Evolutionary conservation across 1,140 invertebrate genomes (phyloP).

Genomic region (Bombus affinis): DNA sequence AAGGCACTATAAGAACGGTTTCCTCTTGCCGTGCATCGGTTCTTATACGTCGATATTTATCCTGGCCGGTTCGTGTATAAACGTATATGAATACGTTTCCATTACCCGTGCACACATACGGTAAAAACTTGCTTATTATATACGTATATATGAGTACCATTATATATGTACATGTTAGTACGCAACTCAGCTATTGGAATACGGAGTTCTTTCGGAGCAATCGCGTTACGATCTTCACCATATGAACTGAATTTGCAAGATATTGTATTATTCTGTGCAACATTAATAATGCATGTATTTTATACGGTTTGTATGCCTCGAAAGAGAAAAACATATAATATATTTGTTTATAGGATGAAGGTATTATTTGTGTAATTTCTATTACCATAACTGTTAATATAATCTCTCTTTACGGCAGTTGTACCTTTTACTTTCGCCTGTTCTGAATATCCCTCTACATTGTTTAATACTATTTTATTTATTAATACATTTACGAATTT

Average conservation of each 20-base stretch:
- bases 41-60: slow-evolving; percentile 22
- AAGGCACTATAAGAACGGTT: slow-evolving; percentile 3
- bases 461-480: neutral
- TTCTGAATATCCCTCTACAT: neutral
- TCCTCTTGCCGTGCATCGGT: neutral
- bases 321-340: neutral
- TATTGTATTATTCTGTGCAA: neutral
- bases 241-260: neutral
- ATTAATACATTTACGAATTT: too few species aligned
- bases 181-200: neutral
- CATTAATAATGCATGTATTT: neutral
- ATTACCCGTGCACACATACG: neutral
- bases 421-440: neutral
- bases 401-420: neutral
- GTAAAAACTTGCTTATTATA: slow-evolving; percentile 13
- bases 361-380: neutral
- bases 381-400: neutral
- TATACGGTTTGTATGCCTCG: neutral
- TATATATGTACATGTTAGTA: neutral
- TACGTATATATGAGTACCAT: neutral
- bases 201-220: neutral
- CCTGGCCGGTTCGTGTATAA: neutral
- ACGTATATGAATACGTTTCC: neutral
- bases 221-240: neutral
- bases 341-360: neutral